These are phyloP conservation scores for Ceuthmochares aereus DNA, from an alignment of 2,113 vertebrate genomes.

Conservation along the genomic window DNA sequence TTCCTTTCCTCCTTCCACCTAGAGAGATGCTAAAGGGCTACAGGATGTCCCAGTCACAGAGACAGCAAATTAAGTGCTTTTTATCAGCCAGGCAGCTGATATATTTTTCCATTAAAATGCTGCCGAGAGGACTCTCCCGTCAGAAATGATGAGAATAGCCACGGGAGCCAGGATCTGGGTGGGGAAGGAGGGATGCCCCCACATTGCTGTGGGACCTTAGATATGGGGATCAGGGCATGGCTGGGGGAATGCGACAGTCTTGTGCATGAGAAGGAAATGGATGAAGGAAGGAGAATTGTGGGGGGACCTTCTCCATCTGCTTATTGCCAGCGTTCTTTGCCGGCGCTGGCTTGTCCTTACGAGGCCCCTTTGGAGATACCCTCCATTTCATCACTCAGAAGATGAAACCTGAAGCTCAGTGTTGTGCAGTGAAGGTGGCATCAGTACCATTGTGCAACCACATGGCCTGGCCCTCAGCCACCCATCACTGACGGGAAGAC, in stretches of 20 bases:
- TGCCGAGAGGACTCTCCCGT: background rate
- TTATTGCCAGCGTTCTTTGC: background rate
- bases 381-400: accelerated
- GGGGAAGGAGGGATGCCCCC: background rate
- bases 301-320: background rate
- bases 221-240: background rate
- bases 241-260: background rate
- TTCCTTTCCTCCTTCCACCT: background rate
- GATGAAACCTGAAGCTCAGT: background rate
- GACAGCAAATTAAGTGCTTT: background rate
- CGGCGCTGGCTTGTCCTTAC: background rate
- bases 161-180: background rate
- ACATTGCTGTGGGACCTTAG: background rate
- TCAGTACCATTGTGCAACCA: background rate
- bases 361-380: background rate
- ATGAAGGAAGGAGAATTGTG: background rate
- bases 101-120: too few relatives aligned
- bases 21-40: background rate
- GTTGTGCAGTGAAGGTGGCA: background rate
- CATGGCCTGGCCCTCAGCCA: background rate
- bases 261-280: background rate
- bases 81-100: background rate
- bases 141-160: background rate
- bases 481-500: accelerated
- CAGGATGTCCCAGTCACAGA: background rate